Percentiles rank a stretch among this genome's conserved stretches.
These are phyloP conservation scores for Lagenorhynchus albirostris DNA, from an alignment of 2,113 vertebrate species.

Conservation along the genomic window DNA sequence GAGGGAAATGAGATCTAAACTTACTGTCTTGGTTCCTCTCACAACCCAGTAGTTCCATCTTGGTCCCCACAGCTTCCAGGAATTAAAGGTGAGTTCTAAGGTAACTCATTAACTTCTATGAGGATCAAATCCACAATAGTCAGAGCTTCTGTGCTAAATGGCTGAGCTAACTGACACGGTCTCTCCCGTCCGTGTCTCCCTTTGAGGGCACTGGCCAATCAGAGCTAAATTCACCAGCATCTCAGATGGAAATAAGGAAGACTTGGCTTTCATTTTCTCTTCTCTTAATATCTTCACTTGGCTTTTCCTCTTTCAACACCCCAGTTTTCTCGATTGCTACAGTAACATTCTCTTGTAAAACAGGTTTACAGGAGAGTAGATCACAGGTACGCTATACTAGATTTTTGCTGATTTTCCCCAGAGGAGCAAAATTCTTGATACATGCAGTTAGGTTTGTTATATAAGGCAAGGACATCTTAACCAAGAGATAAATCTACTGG, in stretches of 20 bases:
- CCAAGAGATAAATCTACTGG: background rate
- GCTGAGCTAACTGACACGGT: no score
- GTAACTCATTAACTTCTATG: background rate
- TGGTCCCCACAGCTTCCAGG: background rate
- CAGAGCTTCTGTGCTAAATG: background rate
- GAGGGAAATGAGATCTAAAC: background rate
- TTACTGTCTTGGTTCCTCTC: background rate
- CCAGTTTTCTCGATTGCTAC: background rate
- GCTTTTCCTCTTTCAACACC: background rate
- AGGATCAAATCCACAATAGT: background rate
- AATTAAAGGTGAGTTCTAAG: background rate
- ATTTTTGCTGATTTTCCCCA: background rate
- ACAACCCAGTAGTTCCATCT: rapidly evolving
- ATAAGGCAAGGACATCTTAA: background rate
- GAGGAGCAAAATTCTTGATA: background rate
- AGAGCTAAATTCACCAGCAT: background rate
- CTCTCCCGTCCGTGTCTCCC: background rate
- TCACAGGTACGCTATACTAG: background rate
- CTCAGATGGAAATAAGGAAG: background rate
- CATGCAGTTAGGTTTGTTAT: background rate
- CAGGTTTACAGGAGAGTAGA: background rate
- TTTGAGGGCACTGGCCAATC: background rate
- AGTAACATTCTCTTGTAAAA: background rate
- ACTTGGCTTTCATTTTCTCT: background rate
- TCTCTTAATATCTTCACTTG: background rate